Evolutionary conservation across 2,797 vertebrate species (phyloP), one percentile per base, ranked within the genome.

Genomic region (Distichodus sexfasciatus): DNA sequence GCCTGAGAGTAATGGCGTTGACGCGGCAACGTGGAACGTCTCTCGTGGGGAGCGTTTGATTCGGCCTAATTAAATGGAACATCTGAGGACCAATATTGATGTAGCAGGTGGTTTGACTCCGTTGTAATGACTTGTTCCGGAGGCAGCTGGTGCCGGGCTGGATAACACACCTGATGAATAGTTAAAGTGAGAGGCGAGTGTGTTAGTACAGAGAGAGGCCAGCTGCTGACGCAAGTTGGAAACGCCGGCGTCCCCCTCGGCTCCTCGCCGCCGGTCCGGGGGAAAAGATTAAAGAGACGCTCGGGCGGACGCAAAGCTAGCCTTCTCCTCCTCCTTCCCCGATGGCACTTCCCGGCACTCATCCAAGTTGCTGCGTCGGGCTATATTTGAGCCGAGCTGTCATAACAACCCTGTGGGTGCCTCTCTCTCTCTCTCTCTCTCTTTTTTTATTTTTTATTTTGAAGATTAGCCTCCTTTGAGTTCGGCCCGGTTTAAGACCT

Each of bases 31-130:
- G 6, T 36, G 44, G 43, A 43, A 6, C 7, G 63, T 17, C 69
- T 61, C 65, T 64, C 70, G 23, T 66, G 73, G 66, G 66, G 58
- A 55, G 64, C 40, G 41, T 68, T 71, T 76, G 66, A 76, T 76
- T 75, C 63, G 8, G 48, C 7, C 58, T 75, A 78, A 78, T 78
- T 75, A 78, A 75, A 72, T 61, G 64, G 70, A 75, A 71, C 64
- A 72, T 74, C 74, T 76, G 63, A 72, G 44, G 70, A 55, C 33
- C 44, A 36, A 64, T 55, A 65, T 46, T 64, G 67, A 61, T 78
- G 66, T 63, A 76, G 77, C 80, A 76, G 73, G 71, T 77, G 72
- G 48, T 69, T 71, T 54, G 57, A 71, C 70, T 78, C 57, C 36
- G 61, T 65, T 44, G 65, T 78, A 69, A 76, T 68, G 63, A 76